Evolutionary conservation across 2,888 invertebrate genomes (phyloP).

Genomic region (Lithophane leautieri): DNA sequence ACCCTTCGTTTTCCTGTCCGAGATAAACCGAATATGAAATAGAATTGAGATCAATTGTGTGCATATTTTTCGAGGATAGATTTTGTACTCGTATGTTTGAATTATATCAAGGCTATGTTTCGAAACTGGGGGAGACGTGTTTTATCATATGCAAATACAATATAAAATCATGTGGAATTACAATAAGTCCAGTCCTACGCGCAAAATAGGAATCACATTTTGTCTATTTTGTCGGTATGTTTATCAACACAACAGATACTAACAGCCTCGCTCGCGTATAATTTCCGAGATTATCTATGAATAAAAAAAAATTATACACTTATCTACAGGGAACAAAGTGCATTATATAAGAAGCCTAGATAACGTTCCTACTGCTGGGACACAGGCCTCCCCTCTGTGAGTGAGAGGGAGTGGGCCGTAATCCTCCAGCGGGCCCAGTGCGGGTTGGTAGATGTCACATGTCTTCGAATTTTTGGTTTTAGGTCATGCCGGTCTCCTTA

Average conservation of each 20-base stretch:
- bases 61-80: not conserved
- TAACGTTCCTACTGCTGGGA: no score
- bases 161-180: constrained; percentile 8
- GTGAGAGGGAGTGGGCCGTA: no score
- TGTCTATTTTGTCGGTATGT: not conserved
- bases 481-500: no score
- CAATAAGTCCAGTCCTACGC: not conserved
- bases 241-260: not conserved
- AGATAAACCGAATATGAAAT: constrained; percentile 9
- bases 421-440: no score
- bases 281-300: constrained; percentile 15
- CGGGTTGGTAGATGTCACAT: no score
- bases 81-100: not conserved
- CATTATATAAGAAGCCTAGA: not conserved
- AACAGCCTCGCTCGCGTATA: not conserved
- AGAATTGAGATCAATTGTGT: not conserved
- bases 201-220: not conserved
- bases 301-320: not conserved
- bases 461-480: no score
- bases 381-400: no score
- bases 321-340: constrained; percentile 6
- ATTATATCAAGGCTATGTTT: constrained; percentile 9
- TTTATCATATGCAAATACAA: not conserved
- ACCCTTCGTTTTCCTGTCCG: constrained; percentile 11
- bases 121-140: not conserved